A percentile compares a stretch with the other conserved stretches of the same genome.
These are phyloP conservation scores for Caenorhabditis becei DNA, from an alignment of 2,888 invertebrate genomes.

Conservation along the genomic window DNA sequence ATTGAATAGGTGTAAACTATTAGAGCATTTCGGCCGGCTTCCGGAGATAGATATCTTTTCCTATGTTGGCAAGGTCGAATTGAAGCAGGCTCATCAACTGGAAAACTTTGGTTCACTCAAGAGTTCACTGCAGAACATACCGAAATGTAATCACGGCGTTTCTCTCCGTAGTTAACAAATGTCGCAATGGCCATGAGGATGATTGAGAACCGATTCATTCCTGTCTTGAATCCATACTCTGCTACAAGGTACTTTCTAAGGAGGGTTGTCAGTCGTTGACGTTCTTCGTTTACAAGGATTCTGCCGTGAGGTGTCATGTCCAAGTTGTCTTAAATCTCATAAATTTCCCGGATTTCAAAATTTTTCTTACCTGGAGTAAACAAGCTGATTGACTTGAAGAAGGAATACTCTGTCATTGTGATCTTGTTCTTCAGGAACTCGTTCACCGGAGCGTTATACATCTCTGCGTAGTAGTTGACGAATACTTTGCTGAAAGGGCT, in stretches of 20 bases:
- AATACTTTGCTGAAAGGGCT: conserved; percentile 48
- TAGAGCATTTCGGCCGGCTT: conserved; percentile 53
- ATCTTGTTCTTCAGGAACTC: conserved; percentile 60
- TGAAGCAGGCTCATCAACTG: conserved; percentile 60
- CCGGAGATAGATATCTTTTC: conserved; percentile 66
- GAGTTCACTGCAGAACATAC: conserved; percentile 20
- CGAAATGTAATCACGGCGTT: conserved; percentile 56
- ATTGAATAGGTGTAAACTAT: background rate
- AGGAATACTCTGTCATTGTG: conserved; percentile 61
- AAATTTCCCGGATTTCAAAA: background rate
- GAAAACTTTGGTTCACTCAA: conserved; percentile 27
- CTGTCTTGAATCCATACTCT: conserved; percentile 50
- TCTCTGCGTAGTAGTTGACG: conserved; percentile 63
- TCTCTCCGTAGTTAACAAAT: conserved; percentile 57
- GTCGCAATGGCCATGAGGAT: conserved; percentile 50
- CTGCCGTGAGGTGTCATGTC: conserved; percentile 49
- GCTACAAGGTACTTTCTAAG: conserved; percentile 55
- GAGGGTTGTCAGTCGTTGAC: conserved; percentile 44
- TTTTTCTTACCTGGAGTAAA: conserved; percentile 64
- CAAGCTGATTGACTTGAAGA: conserved; percentile 69
- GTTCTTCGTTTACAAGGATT: conserved; percentile 46
- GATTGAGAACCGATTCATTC: conserved; percentile 44
- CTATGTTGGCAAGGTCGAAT: conserved; percentile 63
- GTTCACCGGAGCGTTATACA: conserved; percentile 66
- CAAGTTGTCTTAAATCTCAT: conserved; percentile 47